A percentile compares a stretch with the other conserved stretches of the same genome.
Evolutionary conservation across 2,888 invertebrate genomes (phyloP).

Genomic region (Chesias legatella): DNA sequence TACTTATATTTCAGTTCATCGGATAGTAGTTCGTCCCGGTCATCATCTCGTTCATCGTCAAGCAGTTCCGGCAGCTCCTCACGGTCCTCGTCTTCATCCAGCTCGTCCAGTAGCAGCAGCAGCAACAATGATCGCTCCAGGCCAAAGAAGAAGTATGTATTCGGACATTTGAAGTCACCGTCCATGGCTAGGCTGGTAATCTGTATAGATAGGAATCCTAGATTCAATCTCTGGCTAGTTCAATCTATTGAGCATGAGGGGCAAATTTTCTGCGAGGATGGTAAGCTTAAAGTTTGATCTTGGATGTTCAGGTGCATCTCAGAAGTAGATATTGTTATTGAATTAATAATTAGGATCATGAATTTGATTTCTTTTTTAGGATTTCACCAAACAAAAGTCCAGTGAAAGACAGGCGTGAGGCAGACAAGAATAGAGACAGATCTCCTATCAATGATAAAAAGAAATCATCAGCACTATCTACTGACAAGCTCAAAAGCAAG

Average conservation of each 20-base stretch:
- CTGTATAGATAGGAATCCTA: no score
- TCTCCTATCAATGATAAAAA: slow-evolving; percentile 71
- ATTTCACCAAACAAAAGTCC: slow-evolving; percentile 72
- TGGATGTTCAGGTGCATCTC: no score
- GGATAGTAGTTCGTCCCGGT: slow-evolving; percentile 90
- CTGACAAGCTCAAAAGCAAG: slow-evolving; percentile 68
- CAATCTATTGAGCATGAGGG: no score
- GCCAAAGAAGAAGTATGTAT: slow-evolving; percentile 82
- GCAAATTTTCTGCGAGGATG: no score
- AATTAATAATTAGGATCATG: background rate
- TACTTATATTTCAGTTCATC: slow-evolving; percentile 82
- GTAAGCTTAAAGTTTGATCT: no score
- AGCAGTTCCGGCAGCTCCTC: slow-evolving; percentile 85
- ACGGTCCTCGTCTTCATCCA: slow-evolving; percentile 81
- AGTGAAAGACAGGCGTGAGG: slow-evolving; percentile 68
- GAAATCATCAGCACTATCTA: slow-evolving; percentile 52
- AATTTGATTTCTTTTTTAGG: slow-evolving; percentile 33
- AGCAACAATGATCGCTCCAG: slow-evolving; percentile 83
- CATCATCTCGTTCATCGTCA: slow-evolving; percentile 88
- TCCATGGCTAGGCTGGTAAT: no score
- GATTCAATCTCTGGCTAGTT: no score
- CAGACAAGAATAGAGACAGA: slow-evolving; percentile 65
- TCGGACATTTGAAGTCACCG: background rate
- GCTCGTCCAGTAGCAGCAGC: slow-evolving; percentile 84
- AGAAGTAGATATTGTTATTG: no score